Percentiles rank a stretch among this genome's conserved stretches.
Evolutionary conservation across 2,797 vertebrate genomes (phyloP).

Genomic region (Muscicapa striata): DNA sequence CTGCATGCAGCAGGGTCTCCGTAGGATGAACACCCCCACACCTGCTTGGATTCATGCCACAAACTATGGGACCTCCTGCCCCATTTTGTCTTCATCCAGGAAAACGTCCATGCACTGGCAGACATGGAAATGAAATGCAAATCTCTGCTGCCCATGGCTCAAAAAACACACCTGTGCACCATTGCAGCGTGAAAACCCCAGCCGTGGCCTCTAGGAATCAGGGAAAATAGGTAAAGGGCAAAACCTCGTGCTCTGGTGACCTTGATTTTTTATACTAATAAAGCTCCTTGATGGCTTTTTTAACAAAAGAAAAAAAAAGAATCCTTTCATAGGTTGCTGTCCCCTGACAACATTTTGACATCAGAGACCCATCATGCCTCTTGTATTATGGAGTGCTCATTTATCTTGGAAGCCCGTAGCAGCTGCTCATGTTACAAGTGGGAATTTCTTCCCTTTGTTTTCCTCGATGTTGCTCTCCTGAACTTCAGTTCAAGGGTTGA

Average conservation of each 20-base stretch:
- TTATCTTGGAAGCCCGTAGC: conserved; percentile 49
- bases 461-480: background rate
- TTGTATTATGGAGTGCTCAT: conserved; percentile 56
- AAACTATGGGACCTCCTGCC: background rate
- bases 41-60: background rate
- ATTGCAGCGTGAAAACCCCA: rapidly evolving
- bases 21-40: background rate
- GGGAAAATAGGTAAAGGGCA: background rate
- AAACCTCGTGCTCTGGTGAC: background rate
- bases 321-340: background rate
- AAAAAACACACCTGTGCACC: background rate
- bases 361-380: conserved; percentile 28
- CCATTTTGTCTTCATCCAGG: rapidly evolving
- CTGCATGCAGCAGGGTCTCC: rapidly evolving
- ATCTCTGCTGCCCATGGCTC: background rate
- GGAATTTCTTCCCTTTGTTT: conserved; percentile 65
- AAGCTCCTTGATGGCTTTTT: background rate
- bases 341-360: conserved; percentile 36
- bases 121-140: background rate
- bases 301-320: background rate
- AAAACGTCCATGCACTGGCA: background rate
- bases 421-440: conserved; percentile 65
- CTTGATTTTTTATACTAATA: conserved; percentile 30
- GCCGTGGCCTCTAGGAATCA: background rate
- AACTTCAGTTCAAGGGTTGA: conserved; percentile 34